A percentile compares a stretch with the other conserved stretches of the same genome.
These are phyloP conservation scores for Melinopterus prodromus DNA, from an alignment of 2,888 invertebrate genomes.

Conservation along the genomic window DNA sequence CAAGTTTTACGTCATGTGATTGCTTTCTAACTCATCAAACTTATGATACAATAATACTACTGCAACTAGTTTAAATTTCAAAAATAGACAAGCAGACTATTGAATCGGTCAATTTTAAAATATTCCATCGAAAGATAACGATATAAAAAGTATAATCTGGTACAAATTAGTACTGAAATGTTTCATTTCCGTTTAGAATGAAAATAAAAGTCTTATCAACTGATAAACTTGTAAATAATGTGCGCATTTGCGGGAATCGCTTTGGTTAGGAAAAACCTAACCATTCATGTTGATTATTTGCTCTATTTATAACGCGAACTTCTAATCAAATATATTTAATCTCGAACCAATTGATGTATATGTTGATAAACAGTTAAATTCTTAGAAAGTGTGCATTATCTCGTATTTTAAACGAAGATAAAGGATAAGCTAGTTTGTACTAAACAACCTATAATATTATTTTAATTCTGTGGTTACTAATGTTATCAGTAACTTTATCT, in stretches of 20 bases:
- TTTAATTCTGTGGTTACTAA: too few relatives aligned
- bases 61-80: neutral
- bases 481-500: too few relatives aligned
- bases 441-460: too few relatives aligned
- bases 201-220: neutral
- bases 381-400: neutral
- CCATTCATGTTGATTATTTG: neutral
- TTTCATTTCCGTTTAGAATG: neutral
- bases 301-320: neutral
- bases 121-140: neutral
- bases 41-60: neutral
- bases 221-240: neutral
- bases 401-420: neutral
- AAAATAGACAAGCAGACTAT: neutral
- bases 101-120: neutral
- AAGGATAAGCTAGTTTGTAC: too few relatives aligned
- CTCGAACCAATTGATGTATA: neutral
- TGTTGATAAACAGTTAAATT: neutral
- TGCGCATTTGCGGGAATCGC: neutral
- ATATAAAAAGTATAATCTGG: neutral
- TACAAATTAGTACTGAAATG: neutral
- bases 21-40: neutral
- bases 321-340: neutral
- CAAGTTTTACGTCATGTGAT: neutral
- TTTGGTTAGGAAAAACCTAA: neutral